Base-by-base conservation (phyloP, 2,797 vertebrate species). In the Anguilla anguilla region DNA sequence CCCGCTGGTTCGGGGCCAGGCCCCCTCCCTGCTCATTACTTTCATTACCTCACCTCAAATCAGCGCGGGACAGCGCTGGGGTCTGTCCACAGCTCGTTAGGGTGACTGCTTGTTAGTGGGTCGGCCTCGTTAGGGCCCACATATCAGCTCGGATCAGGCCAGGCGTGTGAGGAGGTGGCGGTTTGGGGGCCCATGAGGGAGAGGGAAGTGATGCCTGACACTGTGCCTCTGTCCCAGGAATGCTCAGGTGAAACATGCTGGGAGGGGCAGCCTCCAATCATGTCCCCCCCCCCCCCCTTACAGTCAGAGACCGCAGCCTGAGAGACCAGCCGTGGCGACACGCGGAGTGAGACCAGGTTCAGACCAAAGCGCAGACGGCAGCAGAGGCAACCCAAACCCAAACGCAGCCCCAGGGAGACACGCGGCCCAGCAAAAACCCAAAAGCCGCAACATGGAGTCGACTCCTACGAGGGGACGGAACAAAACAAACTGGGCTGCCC, bases 1-100 rank as follows among this genome's bases (percentile, higher is more conserved):
- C 95, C 91, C 88, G 91, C 93, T 95, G 95, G 95, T 95, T 86
- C 88, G 90, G 89, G 92, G 95, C 94, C 95, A 96, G 94, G 90
- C 92, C 90, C 89, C 91, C 77, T 92, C 85, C 86, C 85, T 92
- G 93, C 94, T 96, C 95, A 96, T 97, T 96, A 96, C 95, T 96
- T 94, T 96, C 95, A 96, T 96, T 96, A 96, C 92, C 88, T 93
- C 86, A 87, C 91, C 92, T 96, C 95, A 96, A 95, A 96, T 97
- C 96, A 96, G 92, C 11, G 51, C 86, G 87, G 92, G 95, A 95
- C 96, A 95, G 91, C 88, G 93, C 95, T 96, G 95, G 93, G 95
- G 96, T 95, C 95, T 96, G 95, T 96, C 95, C 94, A 89, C 95
- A 95, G 93, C 95, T 96, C 93, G 93, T 94, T 94, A 95, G 94